Conservation (phyloP, 2,113 vertebrate genomes). For the Mola mola region DNA sequence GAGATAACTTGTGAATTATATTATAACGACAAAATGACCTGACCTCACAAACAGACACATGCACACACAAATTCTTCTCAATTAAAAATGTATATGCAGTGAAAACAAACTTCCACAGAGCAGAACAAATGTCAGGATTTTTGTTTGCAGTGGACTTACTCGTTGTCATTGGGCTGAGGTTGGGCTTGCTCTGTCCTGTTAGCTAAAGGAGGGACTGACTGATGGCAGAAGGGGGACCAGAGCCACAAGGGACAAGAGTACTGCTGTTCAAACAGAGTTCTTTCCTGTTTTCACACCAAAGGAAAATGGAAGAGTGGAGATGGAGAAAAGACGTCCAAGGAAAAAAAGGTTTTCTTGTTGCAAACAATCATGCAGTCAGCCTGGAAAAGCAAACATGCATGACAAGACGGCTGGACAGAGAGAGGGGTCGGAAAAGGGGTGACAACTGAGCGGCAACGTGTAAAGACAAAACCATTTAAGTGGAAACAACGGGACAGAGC, state of each 20-base stretch:
- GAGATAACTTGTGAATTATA: too few relatives aligned
- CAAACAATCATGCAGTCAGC: background rate
- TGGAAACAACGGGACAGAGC: slow-evolving; percentile 14
- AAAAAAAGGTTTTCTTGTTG: background rate
- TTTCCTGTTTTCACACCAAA: slow-evolving; percentile 73
- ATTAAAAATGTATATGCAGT: slow-evolving; percentile 10
- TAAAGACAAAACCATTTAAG: slow-evolving; percentile 19
- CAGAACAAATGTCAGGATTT: background rate
- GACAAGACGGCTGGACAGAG: background rate
- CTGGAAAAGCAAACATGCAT: background rate
- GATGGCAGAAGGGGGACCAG: slow-evolving; percentile 48
- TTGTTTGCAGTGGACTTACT: slow-evolving; percentile 7
- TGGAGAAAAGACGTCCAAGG: slow-evolving; percentile 20
- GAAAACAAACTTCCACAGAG: background rate
- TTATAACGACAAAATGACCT: background rate
- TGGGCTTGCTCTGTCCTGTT: slow-evolving; percentile 35
- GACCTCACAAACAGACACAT: too few relatives aligned
- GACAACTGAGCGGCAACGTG: slow-evolving; percentile 10
- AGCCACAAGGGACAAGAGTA: slow-evolving; percentile 71
- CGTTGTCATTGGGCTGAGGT: slow-evolving; percentile 2
- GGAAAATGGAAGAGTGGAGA: slow-evolving; percentile 43
- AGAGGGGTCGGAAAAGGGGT: background rate
- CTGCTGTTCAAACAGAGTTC: slow-evolving; percentile 68
- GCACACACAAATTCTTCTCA: background rate
- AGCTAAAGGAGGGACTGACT: slow-evolving; percentile 54